Percentiles rank a stretch among this genome's conserved stretches.
Conservation (phyloP, 2,888 invertebrate species). For the Temnothorax ravouxi region DNA sequence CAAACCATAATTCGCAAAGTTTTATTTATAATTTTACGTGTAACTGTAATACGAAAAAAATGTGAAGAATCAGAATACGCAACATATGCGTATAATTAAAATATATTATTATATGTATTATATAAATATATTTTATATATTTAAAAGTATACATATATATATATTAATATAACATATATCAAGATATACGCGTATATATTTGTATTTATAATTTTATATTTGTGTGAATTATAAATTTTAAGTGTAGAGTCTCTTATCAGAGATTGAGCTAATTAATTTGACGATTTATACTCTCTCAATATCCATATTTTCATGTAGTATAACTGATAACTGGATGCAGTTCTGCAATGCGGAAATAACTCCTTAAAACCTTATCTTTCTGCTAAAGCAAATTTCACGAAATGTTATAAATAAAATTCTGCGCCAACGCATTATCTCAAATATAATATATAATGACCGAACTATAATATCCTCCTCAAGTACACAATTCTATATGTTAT, state of each 20-base stretch:
- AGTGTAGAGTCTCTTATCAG: not conserved
- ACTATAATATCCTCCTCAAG: too few species aligned
- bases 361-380: too few species aligned
- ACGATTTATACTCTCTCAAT: conserved; percentile 1
- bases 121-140: not conserved
- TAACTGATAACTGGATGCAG: not conserved
- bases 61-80: not conserved
- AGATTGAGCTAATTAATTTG: not conserved
- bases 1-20: not conserved
- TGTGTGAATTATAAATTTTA: not conserved
- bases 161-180: not conserved
- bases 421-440: too few species aligned
- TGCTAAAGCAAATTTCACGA: too few species aligned
- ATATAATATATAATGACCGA: too few species aligned
- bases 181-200: not conserved
- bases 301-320: not conserved
- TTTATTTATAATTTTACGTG: not conserved
- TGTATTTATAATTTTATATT: not conserved
- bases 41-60: not conserved
- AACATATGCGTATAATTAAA: not conserved
- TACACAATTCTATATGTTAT: too few species aligned
- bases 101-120: not conserved
- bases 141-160: not conserved
- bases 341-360: too few species aligned
- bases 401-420: too few species aligned